Base-by-base conservation (phyloP, 2,797 vertebrate species). In the Rhinogobio ventralis region DNA sequence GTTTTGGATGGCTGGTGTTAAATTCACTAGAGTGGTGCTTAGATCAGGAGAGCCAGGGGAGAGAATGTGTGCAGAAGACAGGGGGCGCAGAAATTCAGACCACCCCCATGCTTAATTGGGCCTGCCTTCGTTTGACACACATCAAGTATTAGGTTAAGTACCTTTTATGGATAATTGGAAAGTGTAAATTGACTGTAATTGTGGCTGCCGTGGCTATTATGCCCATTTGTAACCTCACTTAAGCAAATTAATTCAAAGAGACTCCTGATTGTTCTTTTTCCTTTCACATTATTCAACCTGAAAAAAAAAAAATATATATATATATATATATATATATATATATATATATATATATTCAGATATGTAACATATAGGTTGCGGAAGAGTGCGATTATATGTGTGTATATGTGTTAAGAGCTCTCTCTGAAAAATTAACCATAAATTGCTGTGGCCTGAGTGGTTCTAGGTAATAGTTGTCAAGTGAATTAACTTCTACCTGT, bases 131-230 rank as follows among this genome's bases (percentile, higher is more conserved):
- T 90, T 88, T 91, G 85, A 85, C 90, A 91, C 86, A 78, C 79
- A 86, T 86, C 49, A 57, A 87, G 89, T 89, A 91, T 91, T 92
- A 89, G 90, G 91, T 92, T 91, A 92, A 92, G 91, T 88, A 89
- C 87, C 90, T 90, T 91, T 91, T 89, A 84, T 78, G 82, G 85
- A 89, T 91, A 92, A 92, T 90, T 91, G 90, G 77, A 90, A 91
- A 89, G 90, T 91, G 87, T 76, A 91, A 91, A 92, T 92, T 74
- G 88, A 84, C 83, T 74, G 81, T 91, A 92, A 90, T 91, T 91
- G 86, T 68, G 66, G 79, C 79, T 83, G 77, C 77, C 69, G 66
- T 85, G 76, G 87, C 86, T 86, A 84, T 90, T 88, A 87, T 81
- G 81, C 74, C 79, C 87, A 91, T 86, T 87, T 80, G 68, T 88